Conservation (phyloP, 1,140 invertebrate species). For the Sarcophaga peregrina region DNA sequence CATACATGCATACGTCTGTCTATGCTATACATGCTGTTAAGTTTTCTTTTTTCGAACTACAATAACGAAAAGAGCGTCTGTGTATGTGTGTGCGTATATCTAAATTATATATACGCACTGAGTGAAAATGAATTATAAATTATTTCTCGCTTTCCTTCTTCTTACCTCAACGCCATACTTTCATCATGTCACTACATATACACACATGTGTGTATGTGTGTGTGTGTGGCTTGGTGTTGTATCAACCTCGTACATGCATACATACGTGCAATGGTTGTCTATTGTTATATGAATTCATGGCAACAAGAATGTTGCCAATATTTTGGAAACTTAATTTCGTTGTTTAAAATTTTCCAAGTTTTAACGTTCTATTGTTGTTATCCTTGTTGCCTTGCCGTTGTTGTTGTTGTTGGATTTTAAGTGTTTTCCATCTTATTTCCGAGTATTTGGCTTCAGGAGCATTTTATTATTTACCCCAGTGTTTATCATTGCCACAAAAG, state of each 20-base stretch:
- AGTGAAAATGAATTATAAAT: background rate
- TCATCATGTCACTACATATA: background rate
- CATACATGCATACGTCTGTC: background rate
- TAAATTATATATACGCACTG: background rate
- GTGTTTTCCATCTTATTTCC: background rate
- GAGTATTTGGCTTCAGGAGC: conserved; percentile 19
- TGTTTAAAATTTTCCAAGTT: background rate
- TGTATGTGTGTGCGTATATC: background rate
- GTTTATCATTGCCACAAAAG: conserved; percentile 21
- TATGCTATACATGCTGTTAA: too few species aligned
- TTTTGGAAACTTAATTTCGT: background rate
- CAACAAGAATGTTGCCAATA: conserved; percentile 24
- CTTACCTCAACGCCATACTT: background rate
- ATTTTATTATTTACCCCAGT: conserved; percentile 21
- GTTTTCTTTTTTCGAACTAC: background rate
- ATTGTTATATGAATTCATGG: conserved; percentile 16
- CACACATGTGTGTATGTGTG: background rate
- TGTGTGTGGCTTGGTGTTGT: background rate
- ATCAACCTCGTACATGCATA: too few species aligned
- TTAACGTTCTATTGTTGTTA: background rate
- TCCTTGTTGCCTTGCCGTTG: background rate
- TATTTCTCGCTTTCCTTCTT: background rate
- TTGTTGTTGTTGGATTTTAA: background rate
- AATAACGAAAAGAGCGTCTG: background rate
- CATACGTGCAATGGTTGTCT: background rate